Conservation (phyloP, 1,140 invertebrate species). For the Theocolax elegans region DNA sequence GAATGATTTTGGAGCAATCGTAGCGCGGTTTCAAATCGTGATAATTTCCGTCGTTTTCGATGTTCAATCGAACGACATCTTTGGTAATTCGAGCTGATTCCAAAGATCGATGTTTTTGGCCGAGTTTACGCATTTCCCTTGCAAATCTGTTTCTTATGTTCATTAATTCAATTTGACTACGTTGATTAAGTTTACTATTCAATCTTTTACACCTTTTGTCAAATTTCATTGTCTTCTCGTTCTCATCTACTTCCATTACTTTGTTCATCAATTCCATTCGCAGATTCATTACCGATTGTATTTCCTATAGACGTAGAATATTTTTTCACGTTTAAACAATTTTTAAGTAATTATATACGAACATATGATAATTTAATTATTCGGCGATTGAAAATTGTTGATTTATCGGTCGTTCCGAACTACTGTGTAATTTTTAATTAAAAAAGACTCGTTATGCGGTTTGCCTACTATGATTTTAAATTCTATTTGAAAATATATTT, state of each 20-base stretch:
- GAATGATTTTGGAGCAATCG: slow-evolving; percentile 60
- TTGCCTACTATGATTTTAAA: no score
- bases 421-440: no score
- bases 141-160: slow-evolving; percentile 53
- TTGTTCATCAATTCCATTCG: slow-evolving; percentile 68
- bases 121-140: slow-evolving; percentile 70
- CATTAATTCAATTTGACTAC: slow-evolving; percentile 48
- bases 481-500: no score
- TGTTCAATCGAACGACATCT: slow-evolving; percentile 62
- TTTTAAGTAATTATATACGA: no score
- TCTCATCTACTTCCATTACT: slow-evolving; percentile 61
- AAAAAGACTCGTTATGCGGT: no score
- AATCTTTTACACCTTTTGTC: slow-evolving; percentile 51
- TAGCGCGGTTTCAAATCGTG: slow-evolving; percentile 67
- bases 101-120: slow-evolving; percentile 56
- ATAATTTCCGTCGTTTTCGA: slow-evolving; percentile 65
- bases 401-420: no score
- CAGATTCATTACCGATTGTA: slow-evolving; percentile 71
- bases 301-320: slow-evolving; percentile 71
- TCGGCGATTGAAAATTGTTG: no score
- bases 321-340: no score
- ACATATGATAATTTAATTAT: no score
- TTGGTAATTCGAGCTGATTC: slow-evolving; percentile 58
- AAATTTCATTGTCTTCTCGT: slow-evolving; percentile 63
- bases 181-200: slow-evolving; percentile 43